Percentiles rank a stretch among this genome's conserved stretches.
phyloP scores from a whole-genome alignment of 1,140 invertebrate genomes.

The Spodoptera frugiperda region DNA sequence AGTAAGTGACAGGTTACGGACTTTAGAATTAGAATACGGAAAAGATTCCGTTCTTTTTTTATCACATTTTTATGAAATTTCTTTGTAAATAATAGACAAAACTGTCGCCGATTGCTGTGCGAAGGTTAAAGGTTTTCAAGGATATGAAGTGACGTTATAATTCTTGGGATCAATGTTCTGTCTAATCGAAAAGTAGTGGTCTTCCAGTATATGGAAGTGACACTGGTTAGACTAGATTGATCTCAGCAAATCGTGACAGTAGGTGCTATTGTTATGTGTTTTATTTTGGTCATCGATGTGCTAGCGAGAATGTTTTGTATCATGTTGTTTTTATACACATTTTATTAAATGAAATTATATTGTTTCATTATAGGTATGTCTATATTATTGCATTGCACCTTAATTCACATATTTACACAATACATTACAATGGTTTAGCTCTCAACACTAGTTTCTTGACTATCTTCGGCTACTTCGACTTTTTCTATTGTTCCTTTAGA shows the following conservation, averaged over 20 bases:
- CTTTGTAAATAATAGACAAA: no score
- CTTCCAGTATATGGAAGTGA: no score
- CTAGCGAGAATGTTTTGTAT: conserved; percentile 17
- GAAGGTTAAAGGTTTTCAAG: no score
- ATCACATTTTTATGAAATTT: no score
- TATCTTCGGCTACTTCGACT: conserved; percentile 55
- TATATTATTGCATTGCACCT: not conserved
- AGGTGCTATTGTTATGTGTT: not conserved
- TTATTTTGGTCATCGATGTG: not conserved
- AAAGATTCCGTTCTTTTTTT: no score
- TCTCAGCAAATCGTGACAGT: no score
- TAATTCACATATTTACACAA: not conserved
- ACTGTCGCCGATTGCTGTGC: no score
- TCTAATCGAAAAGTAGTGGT: no score
- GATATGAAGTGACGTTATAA: no score
- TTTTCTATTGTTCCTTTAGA: conserved; percentile 71
- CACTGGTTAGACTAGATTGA: no score
- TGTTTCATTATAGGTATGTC: not conserved
- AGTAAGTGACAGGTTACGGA: not conserved
- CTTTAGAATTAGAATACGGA: no score
- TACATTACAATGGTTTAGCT: not conserved
- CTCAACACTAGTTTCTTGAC: conserved; percentile 17
- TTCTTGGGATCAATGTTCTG: no score
- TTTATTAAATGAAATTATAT: not conserved
- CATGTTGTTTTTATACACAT: not conserved